Conservation (phyloP, 2,888 invertebrate genomes). For the Mesorhabditis sp. region DNA sequence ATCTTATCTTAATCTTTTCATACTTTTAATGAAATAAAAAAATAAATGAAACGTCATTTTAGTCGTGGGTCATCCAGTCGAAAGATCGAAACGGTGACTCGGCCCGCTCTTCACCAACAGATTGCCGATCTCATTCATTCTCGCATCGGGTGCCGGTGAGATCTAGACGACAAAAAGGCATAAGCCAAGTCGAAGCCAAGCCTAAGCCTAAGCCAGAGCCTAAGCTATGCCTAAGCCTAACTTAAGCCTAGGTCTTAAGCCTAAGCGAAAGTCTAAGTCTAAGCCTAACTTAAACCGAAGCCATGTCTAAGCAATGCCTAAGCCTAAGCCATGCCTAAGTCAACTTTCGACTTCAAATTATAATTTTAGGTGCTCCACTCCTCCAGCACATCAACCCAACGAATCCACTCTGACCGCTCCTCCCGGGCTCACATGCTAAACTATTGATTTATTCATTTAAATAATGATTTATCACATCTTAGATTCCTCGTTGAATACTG, state of each 20-base stretch:
- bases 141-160: not conserved
- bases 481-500: no score
- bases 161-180: not conserved
- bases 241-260: not conserved
- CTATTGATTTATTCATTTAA: no score
- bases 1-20: not conserved
- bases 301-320: conserved; percentile 2
- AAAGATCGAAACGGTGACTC: not conserved
- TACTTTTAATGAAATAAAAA: not conserved
- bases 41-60: not conserved
- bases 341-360: not conserved
- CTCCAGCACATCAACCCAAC: no score
- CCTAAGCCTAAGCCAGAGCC: not conserved
- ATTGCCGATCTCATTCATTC: conserved; percentile 2
- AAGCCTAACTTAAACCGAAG: not conserved
- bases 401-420: no score
- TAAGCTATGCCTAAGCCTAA: not conserved
- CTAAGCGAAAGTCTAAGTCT: not conserved
- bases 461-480: no score
- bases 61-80: not conserved
- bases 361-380: no score
- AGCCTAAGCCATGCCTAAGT: conserved; percentile 5
- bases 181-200: not conserved
- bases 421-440: no score
- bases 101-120: not conserved